These are phyloP conservation scores for Zoanthus solanderi DNA, from an alignment of 92 coral and sea anemone species.

Conservation along the genomic window DNA sequence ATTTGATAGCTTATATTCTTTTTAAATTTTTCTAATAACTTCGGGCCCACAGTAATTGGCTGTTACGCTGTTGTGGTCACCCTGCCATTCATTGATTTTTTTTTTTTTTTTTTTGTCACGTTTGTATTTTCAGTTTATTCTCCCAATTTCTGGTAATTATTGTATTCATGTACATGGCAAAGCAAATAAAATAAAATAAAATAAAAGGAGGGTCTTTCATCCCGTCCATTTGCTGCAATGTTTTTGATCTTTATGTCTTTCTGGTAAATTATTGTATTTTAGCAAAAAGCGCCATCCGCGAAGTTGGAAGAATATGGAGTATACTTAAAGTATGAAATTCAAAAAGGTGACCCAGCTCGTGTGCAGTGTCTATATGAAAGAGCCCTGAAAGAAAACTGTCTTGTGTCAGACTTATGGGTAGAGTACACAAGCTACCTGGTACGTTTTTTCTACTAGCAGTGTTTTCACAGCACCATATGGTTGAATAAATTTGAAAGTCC, in stretches of 20 bases:
- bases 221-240: not conserved
- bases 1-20: too few relatives aligned
- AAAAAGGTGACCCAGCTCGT: slow-evolving; percentile 85
- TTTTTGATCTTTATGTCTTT: not conserved
- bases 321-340: slow-evolving; percentile 86
- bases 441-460: not conserved
- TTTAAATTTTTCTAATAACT: too few relatives aligned
- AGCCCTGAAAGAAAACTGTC: slow-evolving; percentile 92
- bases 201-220: too few relatives aligned
- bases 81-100: too few relatives aligned
- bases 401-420: slow-evolving; percentile 89
- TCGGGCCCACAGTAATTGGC: too few relatives aligned
- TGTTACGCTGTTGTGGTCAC: too few relatives aligned
- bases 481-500: too few relatives aligned
- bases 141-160: too few relatives aligned
- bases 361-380: slow-evolving; percentile 97
- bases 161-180: too few relatives aligned
- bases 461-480: not conserved
- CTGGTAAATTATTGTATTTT: not conserved
- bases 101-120: too few relatives aligned
- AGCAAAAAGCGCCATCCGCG: slow-evolving; percentile 81
- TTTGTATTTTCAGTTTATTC: too few relatives aligned
- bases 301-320: slow-evolving; percentile 80
- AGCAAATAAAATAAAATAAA: too few relatives aligned
- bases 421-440: slow-evolving; percentile 92